These are phyloP conservation scores for Caenorhabditis sp. DNA, from an alignment of 2,888 invertebrate genomes.

Conservation along the genomic window DNA sequence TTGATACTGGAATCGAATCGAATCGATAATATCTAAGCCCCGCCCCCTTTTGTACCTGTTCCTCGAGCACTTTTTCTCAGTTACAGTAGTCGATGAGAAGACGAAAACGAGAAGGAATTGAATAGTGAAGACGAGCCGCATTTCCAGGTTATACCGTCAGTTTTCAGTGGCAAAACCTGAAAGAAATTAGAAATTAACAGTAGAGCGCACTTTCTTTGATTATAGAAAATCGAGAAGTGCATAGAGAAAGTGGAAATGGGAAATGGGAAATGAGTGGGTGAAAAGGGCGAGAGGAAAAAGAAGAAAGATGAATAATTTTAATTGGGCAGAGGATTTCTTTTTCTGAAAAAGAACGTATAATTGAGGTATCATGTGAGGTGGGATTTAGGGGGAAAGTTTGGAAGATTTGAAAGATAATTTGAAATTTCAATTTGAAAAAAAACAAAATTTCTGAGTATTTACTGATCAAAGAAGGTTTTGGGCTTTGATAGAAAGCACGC, in stretches of 20 bases:
- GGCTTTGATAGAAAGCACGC: too few species aligned
- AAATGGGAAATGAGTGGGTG: slow-evolving; percentile 8
- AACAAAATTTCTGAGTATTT: too few species aligned
- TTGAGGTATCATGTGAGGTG: background rate
- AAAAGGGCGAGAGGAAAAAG: slow-evolving; percentile 9
- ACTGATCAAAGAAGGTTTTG: too few species aligned
- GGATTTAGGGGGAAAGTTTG: background rate
- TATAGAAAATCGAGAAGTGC: too few species aligned
- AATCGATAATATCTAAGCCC: too few species aligned
- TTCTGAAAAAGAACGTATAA: background rate
- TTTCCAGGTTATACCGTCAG: slow-evolving; percentile 18
- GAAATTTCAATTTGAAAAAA: background rate
- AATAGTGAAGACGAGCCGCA: slow-evolving; percentile 24
- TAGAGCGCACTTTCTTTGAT: too few species aligned
- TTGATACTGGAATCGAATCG: slow-evolving; percentile 71
- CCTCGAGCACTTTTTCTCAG: slow-evolving; percentile 59
- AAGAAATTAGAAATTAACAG: background rate
- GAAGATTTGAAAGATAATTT: background rate
- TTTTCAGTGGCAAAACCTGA: background rate
- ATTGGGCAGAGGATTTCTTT: background rate
- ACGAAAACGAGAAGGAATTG: slow-evolving; percentile 27
- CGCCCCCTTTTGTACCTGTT: slow-evolving; percentile 48
- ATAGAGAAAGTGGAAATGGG: background rate
- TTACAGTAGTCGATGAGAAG: slow-evolving; percentile 18
- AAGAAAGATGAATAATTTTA: slow-evolving; percentile 8